phyloP scores from a whole-genome alignment of 2,797 vertebrate species.

The Ispidina picta region DNA sequence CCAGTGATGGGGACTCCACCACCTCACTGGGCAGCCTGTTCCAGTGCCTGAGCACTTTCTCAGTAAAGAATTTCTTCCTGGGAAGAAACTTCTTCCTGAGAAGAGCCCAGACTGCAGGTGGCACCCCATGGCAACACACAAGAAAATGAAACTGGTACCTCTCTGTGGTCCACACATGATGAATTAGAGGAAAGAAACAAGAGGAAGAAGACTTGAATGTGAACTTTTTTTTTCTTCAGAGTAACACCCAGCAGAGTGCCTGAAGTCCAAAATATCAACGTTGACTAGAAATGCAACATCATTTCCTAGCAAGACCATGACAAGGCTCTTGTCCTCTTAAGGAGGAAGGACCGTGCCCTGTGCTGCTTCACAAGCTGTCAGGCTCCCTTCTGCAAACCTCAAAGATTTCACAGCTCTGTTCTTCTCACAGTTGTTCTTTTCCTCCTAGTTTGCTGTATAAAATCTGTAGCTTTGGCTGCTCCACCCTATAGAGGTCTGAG shows the following conservation, averaged over 20 bases:
- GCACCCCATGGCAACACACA: fast-evolving
- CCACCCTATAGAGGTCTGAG: not conserved
- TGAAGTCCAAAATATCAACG: not conserved
- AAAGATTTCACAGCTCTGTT: not conserved
- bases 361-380: not conserved
- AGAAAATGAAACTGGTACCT: not conserved
- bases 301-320: not conserved
- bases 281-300: not conserved
- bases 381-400: not conserved
- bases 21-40: no score
- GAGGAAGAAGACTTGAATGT: not conserved
- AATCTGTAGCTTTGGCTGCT: not conserved
- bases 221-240: not conserved
- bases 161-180: not conserved
- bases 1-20: no score
- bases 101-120: not conserved
- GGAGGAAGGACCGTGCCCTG: not conserved
- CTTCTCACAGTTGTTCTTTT: not conserved
- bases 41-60: no score
- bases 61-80: no score
- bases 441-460: not conserved
- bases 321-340: not conserved
- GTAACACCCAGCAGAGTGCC: not conserved
- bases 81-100: no score
- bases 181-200: not conserved